Conservation (phyloP, 2,888 invertebrate genomes). For the Pseudoips prasinana region DNA sequence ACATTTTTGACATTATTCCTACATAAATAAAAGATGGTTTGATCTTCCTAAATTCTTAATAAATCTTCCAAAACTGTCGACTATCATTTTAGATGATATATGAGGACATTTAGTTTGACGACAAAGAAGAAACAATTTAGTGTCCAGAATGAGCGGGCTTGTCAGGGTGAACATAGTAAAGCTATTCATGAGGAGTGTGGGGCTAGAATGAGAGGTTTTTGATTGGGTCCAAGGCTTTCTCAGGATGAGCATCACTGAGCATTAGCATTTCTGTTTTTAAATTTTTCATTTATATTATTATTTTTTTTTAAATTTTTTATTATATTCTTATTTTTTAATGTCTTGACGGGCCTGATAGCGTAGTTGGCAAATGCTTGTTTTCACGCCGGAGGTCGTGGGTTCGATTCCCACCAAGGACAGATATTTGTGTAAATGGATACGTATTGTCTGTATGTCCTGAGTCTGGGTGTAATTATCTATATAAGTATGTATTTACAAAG, state of each 20-base stretch:
- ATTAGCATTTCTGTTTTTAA: too few relatives aligned
- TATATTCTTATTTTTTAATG: too few relatives aligned
- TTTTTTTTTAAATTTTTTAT: too few relatives aligned
- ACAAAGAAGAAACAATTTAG: conserved; percentile 32
- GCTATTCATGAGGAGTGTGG: conserved; percentile 87
- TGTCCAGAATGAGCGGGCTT: conserved; percentile 49
- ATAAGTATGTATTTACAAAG: too few relatives aligned
- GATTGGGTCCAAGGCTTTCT: conserved; percentile 86
- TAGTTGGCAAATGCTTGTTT: too few relatives aligned
- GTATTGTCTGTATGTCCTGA: too few relatives aligned
- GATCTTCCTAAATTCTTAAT: conserved; percentile 27
- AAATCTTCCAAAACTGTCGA: conserved; percentile 27
- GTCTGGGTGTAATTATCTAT: too few relatives aligned
- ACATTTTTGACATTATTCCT: conserved; percentile 63
- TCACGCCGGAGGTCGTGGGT: too few relatives aligned
- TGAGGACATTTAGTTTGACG: conserved; percentile 13
- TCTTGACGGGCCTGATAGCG: too few relatives aligned
- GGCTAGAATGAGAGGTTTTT: conserved; percentile 95
- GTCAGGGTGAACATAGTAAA: conserved; percentile 79
- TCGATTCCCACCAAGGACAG: too few relatives aligned
- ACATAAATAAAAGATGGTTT: conserved; percentile 50
- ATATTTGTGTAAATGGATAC: too few relatives aligned
- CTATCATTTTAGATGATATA: conserved; percentile 15
- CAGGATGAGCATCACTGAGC: conserved; percentile 90
- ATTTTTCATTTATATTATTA: too few relatives aligned